Conservation (phyloP, 2,113 vertebrate species). For the Seriola rivoliana region DNA sequence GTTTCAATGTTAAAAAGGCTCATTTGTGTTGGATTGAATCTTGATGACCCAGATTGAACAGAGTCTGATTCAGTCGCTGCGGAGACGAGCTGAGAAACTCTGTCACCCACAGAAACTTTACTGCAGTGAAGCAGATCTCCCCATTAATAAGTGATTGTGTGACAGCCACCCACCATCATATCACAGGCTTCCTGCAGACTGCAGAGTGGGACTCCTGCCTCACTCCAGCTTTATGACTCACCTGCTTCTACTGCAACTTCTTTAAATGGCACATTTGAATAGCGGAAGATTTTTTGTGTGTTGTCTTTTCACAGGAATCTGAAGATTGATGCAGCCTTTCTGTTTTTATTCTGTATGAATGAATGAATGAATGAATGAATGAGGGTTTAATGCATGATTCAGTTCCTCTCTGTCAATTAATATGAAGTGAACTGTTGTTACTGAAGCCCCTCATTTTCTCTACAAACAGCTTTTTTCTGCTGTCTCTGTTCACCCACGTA, state of each 20-base stretch:
- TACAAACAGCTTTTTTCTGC: background rate
- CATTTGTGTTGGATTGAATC: background rate
- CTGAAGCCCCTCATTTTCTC: background rate
- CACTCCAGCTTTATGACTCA: slow-evolving; percentile 77
- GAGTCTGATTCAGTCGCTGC: slow-evolving; percentile 6
- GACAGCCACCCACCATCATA: slow-evolving; percentile 76
- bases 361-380: background rate
- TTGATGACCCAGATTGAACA: slow-evolving; percentile 9
- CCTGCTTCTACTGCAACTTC: slow-evolving; percentile 65
- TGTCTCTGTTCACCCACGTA: slow-evolving; percentile 35
- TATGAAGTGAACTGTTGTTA: background rate
- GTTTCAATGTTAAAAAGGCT: background rate
- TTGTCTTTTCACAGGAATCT: slow-evolving; percentile 22
- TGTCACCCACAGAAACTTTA: slow-evolving; percentile 44
- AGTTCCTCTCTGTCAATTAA: background rate
- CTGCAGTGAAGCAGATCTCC: slow-evolving; percentile 63
- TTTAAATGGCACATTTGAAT: slow-evolving; percentile 74
- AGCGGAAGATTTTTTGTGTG: slow-evolving; percentile 47
- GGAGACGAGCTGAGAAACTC: slow-evolving; percentile 9
- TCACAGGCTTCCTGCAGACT: slow-evolving; percentile 72
- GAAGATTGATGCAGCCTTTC: slow-evolving; percentile 21
- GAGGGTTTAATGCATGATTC: background rate
- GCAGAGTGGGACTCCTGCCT: slow-evolving; percentile 65
- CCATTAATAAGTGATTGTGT: slow-evolving; percentile 74
- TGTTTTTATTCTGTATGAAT: background rate